Evolutionary conservation across 2,113 vertebrate species (phyloP).

Genomic region (Origma solitaria): DNA sequence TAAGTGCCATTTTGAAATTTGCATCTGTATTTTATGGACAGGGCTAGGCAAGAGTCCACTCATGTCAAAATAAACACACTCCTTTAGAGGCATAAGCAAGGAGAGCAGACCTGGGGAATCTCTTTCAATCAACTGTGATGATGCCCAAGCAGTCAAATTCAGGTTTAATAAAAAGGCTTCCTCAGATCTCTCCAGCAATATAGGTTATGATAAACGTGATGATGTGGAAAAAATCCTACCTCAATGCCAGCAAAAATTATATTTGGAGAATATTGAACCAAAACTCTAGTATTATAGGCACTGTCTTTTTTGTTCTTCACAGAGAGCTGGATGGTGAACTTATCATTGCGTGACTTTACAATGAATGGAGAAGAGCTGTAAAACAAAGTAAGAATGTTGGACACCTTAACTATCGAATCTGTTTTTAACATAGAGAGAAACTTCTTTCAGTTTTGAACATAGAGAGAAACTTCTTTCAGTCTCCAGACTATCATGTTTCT

Average conservation of each 20-base stretch:
- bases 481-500: background rate
- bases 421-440: background rate
- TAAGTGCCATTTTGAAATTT: background rate
- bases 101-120: background rate
- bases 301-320: slow-evolving; percentile 86
- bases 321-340: slow-evolving; percentile 77
- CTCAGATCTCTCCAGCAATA: background rate
- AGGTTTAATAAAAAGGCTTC: background rate
- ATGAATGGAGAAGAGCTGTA: slow-evolving; percentile 71
- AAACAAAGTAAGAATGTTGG: background rate
- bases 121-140: background rate
- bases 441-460: background rate
- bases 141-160: background rate
- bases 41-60: background rate
- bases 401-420: background rate
- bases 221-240: slow-evolving; percentile 69
- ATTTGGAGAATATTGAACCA: slow-evolving; percentile 83
- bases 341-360: slow-evolving; percentile 80
- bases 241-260: slow-evolving; percentile 90
- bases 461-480: background rate
- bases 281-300: slow-evolving; percentile 91
- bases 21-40: background rate
- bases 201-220: background rate
- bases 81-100: background rate
- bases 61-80: background rate